A percentile compares a stretch with the other conserved stretches of the same genome.
Conservation (phyloP, 2,113 vertebrate genomes). For the Caloenas nicobarica region DNA sequence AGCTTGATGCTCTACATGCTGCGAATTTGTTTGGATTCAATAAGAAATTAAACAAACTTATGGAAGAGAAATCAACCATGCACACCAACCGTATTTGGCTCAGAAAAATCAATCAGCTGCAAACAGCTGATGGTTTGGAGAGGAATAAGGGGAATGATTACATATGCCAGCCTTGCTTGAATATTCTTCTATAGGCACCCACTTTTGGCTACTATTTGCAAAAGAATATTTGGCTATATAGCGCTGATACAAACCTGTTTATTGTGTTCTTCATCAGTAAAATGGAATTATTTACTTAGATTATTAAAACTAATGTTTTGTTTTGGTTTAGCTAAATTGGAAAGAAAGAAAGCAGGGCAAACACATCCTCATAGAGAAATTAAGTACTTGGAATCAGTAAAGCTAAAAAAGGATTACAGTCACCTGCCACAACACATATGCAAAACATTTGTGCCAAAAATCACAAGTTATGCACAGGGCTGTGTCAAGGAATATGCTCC, state of each 20-base stretch:
- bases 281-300: not conserved
- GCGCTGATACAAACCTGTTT: no score
- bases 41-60: not conserved
- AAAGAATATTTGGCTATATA: not conserved
- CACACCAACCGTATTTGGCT: not conserved
- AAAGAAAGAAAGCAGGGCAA: not conserved
- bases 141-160: not conserved
- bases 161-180: not conserved
- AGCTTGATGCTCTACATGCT: not conserved
- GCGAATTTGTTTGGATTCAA: not conserved
- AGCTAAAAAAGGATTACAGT: not conserved
- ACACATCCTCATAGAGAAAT: not conserved
- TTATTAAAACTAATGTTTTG: not conserved
- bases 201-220: not conserved
- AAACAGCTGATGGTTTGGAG: not conserved
- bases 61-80: fast-evolving
- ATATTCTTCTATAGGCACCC: not conserved
- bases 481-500: not conserved
- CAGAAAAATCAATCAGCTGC: not conserved
- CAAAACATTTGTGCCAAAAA: not conserved
- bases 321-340: not conserved
- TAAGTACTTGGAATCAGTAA: not conserved
- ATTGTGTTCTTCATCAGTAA: not conserved
- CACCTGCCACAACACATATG: not conserved
- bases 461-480: not conserved